These are phyloP conservation scores for Genyomyrus donnyi DNA, from an alignment of 2,113 vertebrate genomes.

Conservation along the genomic window DNA sequence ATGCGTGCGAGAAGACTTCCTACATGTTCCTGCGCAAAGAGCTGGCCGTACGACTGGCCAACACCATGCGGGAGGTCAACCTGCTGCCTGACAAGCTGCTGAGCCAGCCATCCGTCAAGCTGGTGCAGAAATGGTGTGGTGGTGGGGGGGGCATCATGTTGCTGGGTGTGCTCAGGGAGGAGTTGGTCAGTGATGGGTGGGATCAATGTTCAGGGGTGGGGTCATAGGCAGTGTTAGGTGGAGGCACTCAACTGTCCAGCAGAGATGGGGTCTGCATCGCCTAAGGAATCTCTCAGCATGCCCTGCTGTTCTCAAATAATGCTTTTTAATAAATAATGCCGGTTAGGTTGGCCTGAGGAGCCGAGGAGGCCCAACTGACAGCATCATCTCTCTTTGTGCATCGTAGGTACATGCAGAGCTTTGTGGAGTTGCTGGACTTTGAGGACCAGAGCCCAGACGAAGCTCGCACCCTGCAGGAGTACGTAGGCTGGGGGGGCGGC, in stretches of 20 bases:
- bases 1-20: conserved; percentile 91
- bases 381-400: not conserved
- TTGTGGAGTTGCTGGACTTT: conserved; percentile 83
- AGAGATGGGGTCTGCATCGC: not conserved
- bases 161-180: not conserved
- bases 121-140: conserved; percentile 82
- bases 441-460: conserved; percentile 85
- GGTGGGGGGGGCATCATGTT: not conserved
- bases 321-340: not conserved
- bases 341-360: not conserved
- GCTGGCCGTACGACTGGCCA: conserved; percentile 84
- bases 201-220: not conserved
- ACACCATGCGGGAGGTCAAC: conserved; percentile 91
- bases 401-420: conserved; percentile 92
- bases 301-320: not conserved
- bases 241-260: not conserved
- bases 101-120: conserved; percentile 74
- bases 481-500: conserved; percentile 46
- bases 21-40: conserved; percentile 93
- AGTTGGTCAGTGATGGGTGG: not conserved
- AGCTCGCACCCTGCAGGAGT: conserved; percentile 76
- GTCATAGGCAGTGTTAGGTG: too few relatives aligned
- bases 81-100: conserved; percentile 84
- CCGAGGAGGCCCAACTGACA: too few relatives aligned
- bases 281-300: not conserved